Conservation (phyloP, 2,797 vertebrate species). For the Numenius phaeopus region DNA sequence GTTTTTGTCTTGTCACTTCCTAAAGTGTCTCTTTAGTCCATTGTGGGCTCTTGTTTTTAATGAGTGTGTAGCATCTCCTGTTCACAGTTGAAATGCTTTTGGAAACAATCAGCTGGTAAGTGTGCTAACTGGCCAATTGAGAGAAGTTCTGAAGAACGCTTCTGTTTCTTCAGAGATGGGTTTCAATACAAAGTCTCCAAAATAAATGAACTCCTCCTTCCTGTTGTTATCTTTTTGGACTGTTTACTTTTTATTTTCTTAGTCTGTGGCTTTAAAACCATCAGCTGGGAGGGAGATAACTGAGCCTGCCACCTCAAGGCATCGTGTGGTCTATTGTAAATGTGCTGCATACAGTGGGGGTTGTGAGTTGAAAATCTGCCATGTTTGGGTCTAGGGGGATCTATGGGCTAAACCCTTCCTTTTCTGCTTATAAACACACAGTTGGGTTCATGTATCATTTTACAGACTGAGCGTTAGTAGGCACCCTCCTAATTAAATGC, state of each 20-base stretch:
- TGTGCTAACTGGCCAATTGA: not conserved
- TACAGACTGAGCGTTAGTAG: not conserved
- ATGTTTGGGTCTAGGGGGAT: not conserved
- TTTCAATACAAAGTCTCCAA: not conserved
- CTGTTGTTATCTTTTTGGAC: not conserved
- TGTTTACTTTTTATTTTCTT: not conserved
- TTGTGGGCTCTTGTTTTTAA: not conserved
- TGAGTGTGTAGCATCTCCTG: not conserved
- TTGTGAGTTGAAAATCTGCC: not conserved
- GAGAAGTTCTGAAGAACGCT: not conserved
- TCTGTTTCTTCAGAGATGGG: not conserved
- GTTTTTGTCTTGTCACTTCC: not conserved
- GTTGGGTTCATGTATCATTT: not conserved
- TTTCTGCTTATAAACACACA: not conserved
- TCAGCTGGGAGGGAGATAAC: not conserved
- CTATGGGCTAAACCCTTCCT: not conserved
- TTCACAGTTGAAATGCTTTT: not conserved
- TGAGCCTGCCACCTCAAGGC: not conserved
- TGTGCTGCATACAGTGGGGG: not conserved
- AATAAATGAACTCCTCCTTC: not conserved
- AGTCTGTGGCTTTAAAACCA: not conserved
- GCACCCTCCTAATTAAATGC: not conserved
- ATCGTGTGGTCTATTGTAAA: not conserved
- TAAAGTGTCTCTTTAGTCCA: not conserved
- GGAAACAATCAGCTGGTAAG: not conserved